Conservation (phyloP, 64 coral and sea anemone species). For the Montipora capricornis region DNA sequence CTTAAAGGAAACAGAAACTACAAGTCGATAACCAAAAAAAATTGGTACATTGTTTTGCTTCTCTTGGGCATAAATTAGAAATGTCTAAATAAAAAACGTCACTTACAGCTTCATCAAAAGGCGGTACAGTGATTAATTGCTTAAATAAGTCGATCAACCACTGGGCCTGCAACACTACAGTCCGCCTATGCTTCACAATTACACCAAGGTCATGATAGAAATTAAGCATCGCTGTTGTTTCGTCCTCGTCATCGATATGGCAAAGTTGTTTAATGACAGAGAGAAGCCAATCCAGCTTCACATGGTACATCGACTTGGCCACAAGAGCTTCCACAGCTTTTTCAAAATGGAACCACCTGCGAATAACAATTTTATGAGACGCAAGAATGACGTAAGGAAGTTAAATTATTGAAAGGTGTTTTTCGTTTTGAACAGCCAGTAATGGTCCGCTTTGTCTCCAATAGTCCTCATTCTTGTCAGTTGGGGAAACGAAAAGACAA, state of each 20-base stretch:
- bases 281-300: not conserved
- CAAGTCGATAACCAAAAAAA: no score
- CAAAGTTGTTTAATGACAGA: conserved; percentile 28
- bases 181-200: conserved; percentile 58
- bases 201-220: conserved; percentile 74
- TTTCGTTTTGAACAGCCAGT: no score
- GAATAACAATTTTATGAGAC: not conserved
- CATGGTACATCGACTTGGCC: not conserved
- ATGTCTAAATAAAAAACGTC: not conserved
- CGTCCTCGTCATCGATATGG: conserved; percentile 27
- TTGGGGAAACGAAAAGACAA: no score
- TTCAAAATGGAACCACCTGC: conserved; percentile 76
- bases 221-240: conserved; percentile 42
- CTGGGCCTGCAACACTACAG: conserved; percentile 58
- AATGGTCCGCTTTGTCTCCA: no score
- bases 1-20: no score
- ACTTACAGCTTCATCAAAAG: conserved; percentile 57
- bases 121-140: conserved; percentile 51
- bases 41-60: no score
- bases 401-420: no score
- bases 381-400: no score
- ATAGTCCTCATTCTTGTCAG: no score
- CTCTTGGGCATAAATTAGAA: not conserved
- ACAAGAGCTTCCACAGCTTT: conserved; percentile 39
- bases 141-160: conserved; percentile 61